Percentiles rank a stretch among this genome's conserved stretches.
Evolutionary conservation across 92 coral and sea anemone genomes (phyloP).

Genomic region (Virgularia gustaviana): DNA sequence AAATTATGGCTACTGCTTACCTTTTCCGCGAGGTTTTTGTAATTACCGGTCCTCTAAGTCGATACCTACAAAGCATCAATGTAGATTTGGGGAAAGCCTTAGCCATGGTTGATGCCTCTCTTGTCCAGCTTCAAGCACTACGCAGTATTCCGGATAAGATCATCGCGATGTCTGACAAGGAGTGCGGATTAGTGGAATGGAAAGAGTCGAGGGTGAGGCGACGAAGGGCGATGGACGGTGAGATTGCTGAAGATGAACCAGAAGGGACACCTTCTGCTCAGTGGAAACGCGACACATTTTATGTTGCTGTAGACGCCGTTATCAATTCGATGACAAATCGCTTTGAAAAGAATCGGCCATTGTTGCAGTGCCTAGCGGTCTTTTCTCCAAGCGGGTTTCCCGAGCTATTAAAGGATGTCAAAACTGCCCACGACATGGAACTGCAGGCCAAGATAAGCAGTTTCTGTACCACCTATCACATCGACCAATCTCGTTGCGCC

Average conservation of each 20-base stretch:
- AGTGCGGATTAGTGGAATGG: neutral
- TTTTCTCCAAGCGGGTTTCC: no score
- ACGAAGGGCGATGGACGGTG: neutral
- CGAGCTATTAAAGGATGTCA: no score
- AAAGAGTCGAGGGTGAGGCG: neutral
- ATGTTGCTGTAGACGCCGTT: conserved; percentile 11
- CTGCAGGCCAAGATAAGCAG: neutral
- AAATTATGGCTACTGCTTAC: conserved; percentile 1
- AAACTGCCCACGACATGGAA: no score
- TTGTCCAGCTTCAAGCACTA: neutral
- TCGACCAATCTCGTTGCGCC: conserved; percentile 10
- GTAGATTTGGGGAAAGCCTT: neutral
- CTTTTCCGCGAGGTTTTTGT: conserved; percentile 4
- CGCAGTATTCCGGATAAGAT: neutral
- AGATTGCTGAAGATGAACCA: neutral
- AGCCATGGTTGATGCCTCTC: neutral
- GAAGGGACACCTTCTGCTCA: conserved; percentile 3
- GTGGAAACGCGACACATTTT: conserved; percentile 17
- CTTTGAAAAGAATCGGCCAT: conserved; percentile 6
- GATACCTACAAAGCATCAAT: neutral
- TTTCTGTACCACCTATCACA: neutral
- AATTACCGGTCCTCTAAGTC: neutral
- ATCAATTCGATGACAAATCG: neutral
- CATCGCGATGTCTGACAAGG: no score
- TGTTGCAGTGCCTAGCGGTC: neutral